Base-by-base conservation (phyloP, 53 echinoderm and acorn worm genomes). In the Zoroaster sp. region DNA sequence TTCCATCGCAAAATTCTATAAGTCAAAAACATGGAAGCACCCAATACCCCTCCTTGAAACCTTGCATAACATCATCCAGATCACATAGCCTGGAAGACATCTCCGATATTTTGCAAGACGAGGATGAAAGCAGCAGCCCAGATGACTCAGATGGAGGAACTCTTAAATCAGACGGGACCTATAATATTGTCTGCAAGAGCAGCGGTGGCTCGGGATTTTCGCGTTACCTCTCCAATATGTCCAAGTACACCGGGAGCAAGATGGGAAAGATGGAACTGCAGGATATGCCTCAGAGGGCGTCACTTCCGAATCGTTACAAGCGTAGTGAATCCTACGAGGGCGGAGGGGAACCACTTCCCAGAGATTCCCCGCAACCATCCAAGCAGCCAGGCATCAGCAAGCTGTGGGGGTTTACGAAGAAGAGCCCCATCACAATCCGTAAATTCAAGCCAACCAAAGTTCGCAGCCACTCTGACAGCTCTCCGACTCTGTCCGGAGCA, bases 321-420 rank as follows among this genome's bases (percentile, higher is more conserved):
- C 33, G 71, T 15, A 71, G 69, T 10, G 69, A 85, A 35, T 46
- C 85, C 23, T 71, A 46, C 45, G 85, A 85, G 51, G 15, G 35
- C 0, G 71, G 85, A 11, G 67, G 35, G 14, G 85, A 85, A 38
- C 85, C 70, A 9, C 20, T 85, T 18, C 51, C 70, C 0, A 9
- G 30, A 5, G 69, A 83, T 35, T 0, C 83, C 12, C 47, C 33
- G 0, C 35, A 25, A 6, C 47, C 35, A 21, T 20, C 69, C 12
- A 69, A 85, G 8, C 85, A 85, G 38, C 15, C 23, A 12, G 37
- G 85, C 35, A 71, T 71, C 51, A 17, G 71, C 45, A 85, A 85
- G 14, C 85, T 85, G 9, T 85, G 85, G 85, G 85, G 85, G 1
- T 85, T 85, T 70, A 85, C 85, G 3, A 85, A 85, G 35, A 85